phyloP scores from a whole-genome alignment of 2,113 vertebrate genomes.

The Otolemur garnettii region DNA sequence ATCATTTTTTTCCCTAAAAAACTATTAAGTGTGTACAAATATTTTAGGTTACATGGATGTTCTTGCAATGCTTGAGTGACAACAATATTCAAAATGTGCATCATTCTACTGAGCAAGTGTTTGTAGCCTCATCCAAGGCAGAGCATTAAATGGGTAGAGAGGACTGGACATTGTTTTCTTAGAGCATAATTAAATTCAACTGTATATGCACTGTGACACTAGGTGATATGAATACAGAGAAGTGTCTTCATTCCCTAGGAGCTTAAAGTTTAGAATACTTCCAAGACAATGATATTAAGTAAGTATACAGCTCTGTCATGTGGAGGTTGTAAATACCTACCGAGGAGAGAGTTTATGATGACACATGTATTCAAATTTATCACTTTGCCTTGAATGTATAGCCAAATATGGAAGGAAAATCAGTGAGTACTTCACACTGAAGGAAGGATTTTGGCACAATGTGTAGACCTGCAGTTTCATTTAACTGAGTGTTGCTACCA shows the following conservation, averaged over 20 bases:
- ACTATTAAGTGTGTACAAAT: no score
- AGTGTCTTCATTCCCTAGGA: not conserved
- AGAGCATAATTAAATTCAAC: not conserved
- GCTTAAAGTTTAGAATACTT: constrained; percentile 9
- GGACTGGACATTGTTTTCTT: not conserved
- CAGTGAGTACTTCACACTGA: not conserved
- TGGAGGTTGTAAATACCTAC: not conserved
- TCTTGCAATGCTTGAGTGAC: not conserved
- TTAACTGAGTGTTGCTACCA: constrained; percentile 46
- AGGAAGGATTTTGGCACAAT: not conserved
- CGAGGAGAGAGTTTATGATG: not conserved
- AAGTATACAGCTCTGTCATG: not conserved
- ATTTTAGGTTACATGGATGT: no score
- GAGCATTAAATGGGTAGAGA: not conserved
- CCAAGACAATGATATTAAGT: not conserved
- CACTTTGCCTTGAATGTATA: not conserved
- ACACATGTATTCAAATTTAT: not conserved
- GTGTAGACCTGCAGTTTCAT: not conserved
- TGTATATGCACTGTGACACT: not conserved
- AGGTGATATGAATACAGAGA: not conserved
- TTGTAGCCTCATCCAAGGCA: not conserved
- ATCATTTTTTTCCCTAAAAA: no score
- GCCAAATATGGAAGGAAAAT: constrained; percentile 7
- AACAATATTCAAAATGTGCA: not conserved
- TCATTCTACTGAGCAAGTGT: not conserved